Conservation (phyloP, 2,113 vertebrate genomes). For the Sylvilagus bachmani region DNA sequence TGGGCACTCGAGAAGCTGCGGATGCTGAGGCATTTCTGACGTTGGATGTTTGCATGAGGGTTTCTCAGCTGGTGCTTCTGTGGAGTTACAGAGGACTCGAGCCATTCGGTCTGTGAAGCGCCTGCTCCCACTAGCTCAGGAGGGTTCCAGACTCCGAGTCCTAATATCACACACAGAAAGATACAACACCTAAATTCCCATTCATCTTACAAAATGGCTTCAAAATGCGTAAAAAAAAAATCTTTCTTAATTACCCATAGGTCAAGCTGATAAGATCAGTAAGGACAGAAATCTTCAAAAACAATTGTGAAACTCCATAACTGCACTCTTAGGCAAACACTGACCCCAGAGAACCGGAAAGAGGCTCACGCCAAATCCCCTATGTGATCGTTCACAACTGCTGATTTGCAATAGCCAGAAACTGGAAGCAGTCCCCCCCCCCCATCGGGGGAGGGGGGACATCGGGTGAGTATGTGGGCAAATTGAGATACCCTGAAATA, state of each 20-base stretch:
- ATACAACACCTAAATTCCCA: background rate
- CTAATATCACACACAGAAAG: background rate
- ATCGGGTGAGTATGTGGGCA: no score
- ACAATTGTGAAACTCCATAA: background rate
- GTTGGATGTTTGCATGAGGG: no score
- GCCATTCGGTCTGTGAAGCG: background rate
- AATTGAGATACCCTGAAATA: no score
- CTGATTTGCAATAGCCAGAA: background rate
- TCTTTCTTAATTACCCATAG: background rate
- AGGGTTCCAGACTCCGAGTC: background rate
- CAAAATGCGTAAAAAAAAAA: background rate
- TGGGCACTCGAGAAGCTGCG: no score
- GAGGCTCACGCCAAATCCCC: background rate
- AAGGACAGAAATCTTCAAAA: background rate
- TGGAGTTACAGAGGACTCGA: background rate
- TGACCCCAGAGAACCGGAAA: slow-evolving; percentile 25
- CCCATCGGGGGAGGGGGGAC: no score
- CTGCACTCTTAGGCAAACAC: background rate
- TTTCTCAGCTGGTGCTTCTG: no score
- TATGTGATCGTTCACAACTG: background rate
- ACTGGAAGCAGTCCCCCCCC: background rate
- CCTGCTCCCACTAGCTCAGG: background rate
- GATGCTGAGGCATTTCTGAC: no score
- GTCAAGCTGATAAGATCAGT: background rate
- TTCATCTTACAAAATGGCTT: background rate